phyloP scores from a whole-genome alignment of 2,888 invertebrate genomes.

The Emmelina monodactyla region DNA sequence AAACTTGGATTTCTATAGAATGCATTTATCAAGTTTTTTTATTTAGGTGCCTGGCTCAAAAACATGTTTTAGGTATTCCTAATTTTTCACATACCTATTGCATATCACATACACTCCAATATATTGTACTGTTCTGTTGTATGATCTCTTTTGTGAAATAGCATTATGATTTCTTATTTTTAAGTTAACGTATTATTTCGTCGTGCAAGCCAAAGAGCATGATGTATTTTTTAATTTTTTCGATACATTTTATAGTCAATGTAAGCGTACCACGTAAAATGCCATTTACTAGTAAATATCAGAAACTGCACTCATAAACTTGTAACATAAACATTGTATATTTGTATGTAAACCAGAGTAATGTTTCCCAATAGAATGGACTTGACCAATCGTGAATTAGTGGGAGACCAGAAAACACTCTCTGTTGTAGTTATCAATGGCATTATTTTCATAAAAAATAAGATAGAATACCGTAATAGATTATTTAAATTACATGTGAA shows the following conservation, averaged over 20 bases:
- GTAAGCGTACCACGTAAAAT: conserved; percentile 57
- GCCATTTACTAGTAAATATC: conserved; percentile 60
- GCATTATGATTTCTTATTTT: conserved; percentile 35
- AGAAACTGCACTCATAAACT: conserved; percentile 50
- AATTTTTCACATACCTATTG: conserved; percentile 27
- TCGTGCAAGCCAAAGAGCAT: conserved; percentile 67
- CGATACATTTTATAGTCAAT: conserved; percentile 47
- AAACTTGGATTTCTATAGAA: too few relatives aligned
- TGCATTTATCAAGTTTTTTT: conserved; percentile 20
- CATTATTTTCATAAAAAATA: conserved; percentile 60
- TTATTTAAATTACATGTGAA: conserved; percentile 72
- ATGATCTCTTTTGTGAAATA: conserved; percentile 56
- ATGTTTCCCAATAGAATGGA: conserved; percentile 51
- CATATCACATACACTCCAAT: conserved; percentile 44
- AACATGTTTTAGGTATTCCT: conserved; percentile 18
- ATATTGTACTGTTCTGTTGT: conserved; percentile 39
- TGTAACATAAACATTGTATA: conserved; percentile 60
- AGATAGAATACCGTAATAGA: conserved; percentile 69
- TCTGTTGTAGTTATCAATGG: conserved; percentile 53
- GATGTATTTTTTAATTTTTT: conserved; percentile 62
- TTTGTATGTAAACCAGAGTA: conserved; percentile 57
- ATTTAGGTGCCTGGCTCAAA: conserved; percentile 32
- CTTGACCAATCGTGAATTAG: conserved; percentile 57
- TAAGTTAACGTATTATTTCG: conserved; percentile 44
- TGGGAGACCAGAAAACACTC: conserved; percentile 31